phyloP scores from a whole-genome alignment of 1,140 invertebrate genomes.

The Drosophila asahinai region DNA sequence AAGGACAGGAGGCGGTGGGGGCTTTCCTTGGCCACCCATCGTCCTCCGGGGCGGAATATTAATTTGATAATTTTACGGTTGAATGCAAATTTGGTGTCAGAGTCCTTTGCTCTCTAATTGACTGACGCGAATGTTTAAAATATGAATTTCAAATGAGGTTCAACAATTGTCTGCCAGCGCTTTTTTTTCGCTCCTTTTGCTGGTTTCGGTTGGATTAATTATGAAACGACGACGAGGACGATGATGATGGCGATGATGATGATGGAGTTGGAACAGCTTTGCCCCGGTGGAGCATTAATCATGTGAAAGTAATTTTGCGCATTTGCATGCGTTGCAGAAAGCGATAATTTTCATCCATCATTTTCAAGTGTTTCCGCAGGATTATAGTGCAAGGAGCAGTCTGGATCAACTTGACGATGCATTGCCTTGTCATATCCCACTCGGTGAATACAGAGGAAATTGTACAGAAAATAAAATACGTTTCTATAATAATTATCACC shows the following conservation, averaged over 20 bases:
- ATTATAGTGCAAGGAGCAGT: constrained; percentile 46
- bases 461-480: not conserved
- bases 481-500: not conserved
- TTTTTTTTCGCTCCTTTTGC: constrained; percentile 1
- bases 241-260: constrained; percentile 3
- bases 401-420: constrained; percentile 47
- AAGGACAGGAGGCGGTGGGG: constrained; percentile 14
- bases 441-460: not conserved
- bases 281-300: constrained; percentile 67
- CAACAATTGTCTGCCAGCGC: constrained; percentile 35
- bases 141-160: constrained; percentile 80
- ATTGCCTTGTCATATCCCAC: constrained; percentile 48
- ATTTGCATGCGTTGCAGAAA: constrained; percentile 82
- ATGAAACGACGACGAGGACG: constrained; percentile 26
- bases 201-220: constrained; percentile 51
- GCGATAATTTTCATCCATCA: constrained; percentile 83
- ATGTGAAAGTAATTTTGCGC: constrained; percentile 80
- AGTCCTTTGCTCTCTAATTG: constrained; percentile 78
- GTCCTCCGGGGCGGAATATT: constrained; percentile 64
- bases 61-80: constrained; percentile 80
- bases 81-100: constrained; percentile 80
- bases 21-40: not conserved
- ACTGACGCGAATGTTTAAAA: constrained; percentile 81
- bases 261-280: constrained; percentile 25
- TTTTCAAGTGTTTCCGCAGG: constrained; percentile 82